phyloP scores from a whole-genome alignment of 2,888 invertebrate genomes.

The Timandra comae region DNA sequence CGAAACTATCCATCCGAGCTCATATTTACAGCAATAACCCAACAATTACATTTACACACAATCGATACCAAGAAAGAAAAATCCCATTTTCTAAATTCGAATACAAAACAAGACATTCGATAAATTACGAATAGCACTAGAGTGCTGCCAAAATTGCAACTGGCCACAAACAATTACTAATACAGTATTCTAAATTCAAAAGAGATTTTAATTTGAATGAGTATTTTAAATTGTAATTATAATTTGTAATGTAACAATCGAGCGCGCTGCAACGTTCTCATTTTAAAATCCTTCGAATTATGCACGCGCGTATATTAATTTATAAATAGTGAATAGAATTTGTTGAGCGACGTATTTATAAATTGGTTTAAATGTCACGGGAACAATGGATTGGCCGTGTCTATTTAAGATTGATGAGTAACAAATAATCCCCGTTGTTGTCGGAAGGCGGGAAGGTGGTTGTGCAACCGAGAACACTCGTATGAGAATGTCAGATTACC shows the following conservation, averaged over 20 bases:
- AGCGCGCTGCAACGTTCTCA: conserved; percentile 24
- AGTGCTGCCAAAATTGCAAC: conserved; percentile 66
- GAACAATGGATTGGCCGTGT: conserved; percentile 67
- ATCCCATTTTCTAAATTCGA: conserved; percentile 72
- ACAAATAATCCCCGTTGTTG: conserved; percentile 59
- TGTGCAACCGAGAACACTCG: too few relatives aligned
- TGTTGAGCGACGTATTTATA: conserved; percentile 64
- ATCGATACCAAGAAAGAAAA: conserved; percentile 62
- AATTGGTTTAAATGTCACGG: conserved; percentile 70
- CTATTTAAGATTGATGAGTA: conserved; percentile 72
- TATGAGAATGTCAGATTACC: conserved; percentile 63
- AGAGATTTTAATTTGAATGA: conserved; percentile 43
- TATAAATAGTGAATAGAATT: conserved; percentile 52
- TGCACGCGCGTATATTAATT: conserved; percentile 45
- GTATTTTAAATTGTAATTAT: neutral
- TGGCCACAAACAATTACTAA: conserved; percentile 68
- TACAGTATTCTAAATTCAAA: conserved; percentile 67
- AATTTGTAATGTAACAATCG: neutral
- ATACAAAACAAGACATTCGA: conserved; percentile 65
- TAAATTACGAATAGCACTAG: conserved; percentile 60
- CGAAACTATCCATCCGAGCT: conserved; percentile 33
- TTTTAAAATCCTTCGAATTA: conserved; percentile 41
- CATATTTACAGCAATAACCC: conserved; percentile 59
- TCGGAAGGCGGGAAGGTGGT: conserved; percentile 55
- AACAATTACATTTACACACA: conserved; percentile 70